Evolutionary conservation across 2,113 vertebrate species (phyloP), one percentile per base, ranked within the genome.

Genomic region (Atherinomorus stipes): DNA sequence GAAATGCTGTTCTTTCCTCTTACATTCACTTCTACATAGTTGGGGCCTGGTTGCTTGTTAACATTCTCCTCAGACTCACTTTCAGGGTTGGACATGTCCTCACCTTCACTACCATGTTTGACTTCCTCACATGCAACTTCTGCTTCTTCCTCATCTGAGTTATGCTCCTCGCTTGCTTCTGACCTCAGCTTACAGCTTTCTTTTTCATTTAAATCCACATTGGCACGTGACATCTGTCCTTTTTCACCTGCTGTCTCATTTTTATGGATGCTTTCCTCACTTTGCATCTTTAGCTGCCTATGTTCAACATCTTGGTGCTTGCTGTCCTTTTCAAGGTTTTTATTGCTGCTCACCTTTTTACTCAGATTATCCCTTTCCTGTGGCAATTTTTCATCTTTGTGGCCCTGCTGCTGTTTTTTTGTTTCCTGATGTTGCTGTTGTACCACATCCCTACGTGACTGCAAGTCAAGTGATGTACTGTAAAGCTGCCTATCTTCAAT

Each of bases 121-220:
- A 23, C 44, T 50, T 37, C 42, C 19, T 85, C 47, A 45, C 18
- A 7, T 68, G 53, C 31, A 54, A 49, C 60, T 21, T 80, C 57
- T 1, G 0, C 2, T 11, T 54, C 19, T 7, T 75, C 71, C 26
- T 71, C 74, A 3, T 76, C 70, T 44, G 70, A 73, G 22, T 23
- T 53, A 11, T 40, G 56, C 21, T 1, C 69, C 50, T 67, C 37
- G 31, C 8, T 34, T 57, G 11, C 11, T 3, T 72, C 63, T 50
- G 76, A 66, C 22, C 18, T 70, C 47, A 61, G 25, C 53, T 71
- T 38, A 64, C 42, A 60, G 19, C 51, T 78, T 18, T 67, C 26
- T 18, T 61, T 67, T 49, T 40, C 25, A 2, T 61, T 56, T 45
- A 63, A 53, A 79, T 56, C 81, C 68, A 75, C 68, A n/a, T 23